A percentile compares a stretch with the other conserved stretches of the same genome.
These are phyloP conservation scores for Antheraea assamensis DNA, from an alignment of 2,888 invertebrate genomes.

Conservation along the genomic window DNA sequence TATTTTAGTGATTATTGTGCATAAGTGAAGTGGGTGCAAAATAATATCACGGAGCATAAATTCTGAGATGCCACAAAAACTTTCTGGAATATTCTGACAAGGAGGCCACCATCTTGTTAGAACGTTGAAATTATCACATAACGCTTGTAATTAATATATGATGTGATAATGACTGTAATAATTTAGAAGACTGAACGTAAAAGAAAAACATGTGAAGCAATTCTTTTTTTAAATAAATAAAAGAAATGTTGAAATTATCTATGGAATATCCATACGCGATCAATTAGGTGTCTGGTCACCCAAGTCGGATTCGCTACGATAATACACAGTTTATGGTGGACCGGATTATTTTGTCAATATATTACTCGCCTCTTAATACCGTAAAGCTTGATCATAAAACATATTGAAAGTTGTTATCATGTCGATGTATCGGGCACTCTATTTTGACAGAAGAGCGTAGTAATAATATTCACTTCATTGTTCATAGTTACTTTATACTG, in stretches of 20 bases:
- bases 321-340: conserved; percentile 68
- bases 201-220: too few relatives aligned
- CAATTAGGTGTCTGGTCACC: conserved; percentile 56
- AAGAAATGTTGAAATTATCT: background rate
- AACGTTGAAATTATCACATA: too few relatives aligned
- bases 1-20: too few relatives aligned
- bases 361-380: conserved; percentile 79
- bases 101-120: too few relatives aligned
- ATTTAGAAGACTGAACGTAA: too few relatives aligned
- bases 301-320: conserved; percentile 71
- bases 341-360: conserved; percentile 78
- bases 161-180: too few relatives aligned
- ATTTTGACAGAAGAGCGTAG: background rate
- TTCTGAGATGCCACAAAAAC: too few relatives aligned
- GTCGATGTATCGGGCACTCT: background rate
- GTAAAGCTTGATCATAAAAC: conserved; percentile 76
- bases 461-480: background rate
- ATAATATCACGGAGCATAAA: too few relatives aligned
- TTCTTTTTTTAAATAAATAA: too few relatives aligned
- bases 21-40: too few relatives aligned
- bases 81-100: too few relatives aligned
- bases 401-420: conserved; percentile 71
- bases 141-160: too few relatives aligned
- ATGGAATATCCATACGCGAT: background rate
- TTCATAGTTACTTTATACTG: background rate